phyloP scores from a whole-genome alignment of 2,113 vertebrate species.

The Podilymbus podiceps region DNA sequence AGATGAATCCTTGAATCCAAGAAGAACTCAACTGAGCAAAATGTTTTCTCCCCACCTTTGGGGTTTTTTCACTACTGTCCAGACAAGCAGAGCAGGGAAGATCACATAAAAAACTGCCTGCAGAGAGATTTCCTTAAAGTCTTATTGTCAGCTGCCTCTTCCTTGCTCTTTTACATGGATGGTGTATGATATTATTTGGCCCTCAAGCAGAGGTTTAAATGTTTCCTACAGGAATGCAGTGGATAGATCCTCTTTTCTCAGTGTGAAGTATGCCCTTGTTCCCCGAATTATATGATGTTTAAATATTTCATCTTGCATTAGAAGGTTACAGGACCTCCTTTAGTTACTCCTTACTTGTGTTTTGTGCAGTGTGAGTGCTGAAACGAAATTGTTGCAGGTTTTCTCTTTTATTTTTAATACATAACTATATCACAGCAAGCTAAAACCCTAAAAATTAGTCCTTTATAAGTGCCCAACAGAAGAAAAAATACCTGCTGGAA shows the following conservation, averaged over 20 bases:
- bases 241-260: neutral
- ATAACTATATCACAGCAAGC: neutral
- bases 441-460: neutral
- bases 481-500: neutral
- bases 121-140: neutral
- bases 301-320: neutral
- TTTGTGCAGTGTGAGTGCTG: neutral
- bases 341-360: neutral
- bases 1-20: neutral
- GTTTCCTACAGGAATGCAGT: neutral
- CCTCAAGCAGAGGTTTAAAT: neutral
- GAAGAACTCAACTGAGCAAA: neutral
- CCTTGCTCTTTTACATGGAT: neutral
- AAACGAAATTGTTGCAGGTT: neutral
- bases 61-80: neutral
- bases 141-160: neutral
- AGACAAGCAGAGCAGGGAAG: neutral
- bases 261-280: neutral
- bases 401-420: neutral
- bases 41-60: neutral
- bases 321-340: neutral
- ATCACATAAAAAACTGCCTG: neutral
- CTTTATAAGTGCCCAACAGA: neutral
- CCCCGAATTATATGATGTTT: neutral
- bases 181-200: neutral